phyloP scores from a whole-genome alignment of 64 coral and sea anemone genomes.

The Porites lutea region DNA sequence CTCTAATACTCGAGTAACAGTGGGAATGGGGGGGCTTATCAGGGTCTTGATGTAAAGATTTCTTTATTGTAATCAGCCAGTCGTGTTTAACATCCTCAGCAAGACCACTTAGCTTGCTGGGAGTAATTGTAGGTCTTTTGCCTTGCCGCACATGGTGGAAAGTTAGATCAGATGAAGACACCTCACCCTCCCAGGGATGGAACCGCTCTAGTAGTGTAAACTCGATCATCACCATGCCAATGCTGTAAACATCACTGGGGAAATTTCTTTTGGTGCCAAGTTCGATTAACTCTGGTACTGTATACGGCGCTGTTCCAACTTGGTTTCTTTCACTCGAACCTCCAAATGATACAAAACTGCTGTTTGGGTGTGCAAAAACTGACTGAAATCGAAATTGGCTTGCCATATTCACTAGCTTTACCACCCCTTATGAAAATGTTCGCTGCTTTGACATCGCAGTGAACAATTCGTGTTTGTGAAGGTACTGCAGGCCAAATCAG shows the following conservation, averaged over 20 bases:
- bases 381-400: conserved; percentile 22
- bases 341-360: neutral
- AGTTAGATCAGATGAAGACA: neutral
- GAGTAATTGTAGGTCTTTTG: conserved; percentile 26
- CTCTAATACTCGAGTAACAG: neutral
- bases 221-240: conserved; percentile 55
- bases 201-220: conserved; percentile 43
- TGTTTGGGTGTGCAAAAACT: conserved; percentile 40
- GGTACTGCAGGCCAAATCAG: no score
- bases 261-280: conserved; percentile 1
- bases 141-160: conserved; percentile 19
- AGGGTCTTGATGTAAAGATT: conserved; percentile 24
- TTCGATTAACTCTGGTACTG: conserved; percentile 47
- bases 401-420: neutral
- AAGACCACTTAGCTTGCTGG: neutral
- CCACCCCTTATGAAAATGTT: no score
- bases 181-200: conserved; percentile 55
- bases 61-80: conserved; percentile 11
- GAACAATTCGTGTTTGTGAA: no score
- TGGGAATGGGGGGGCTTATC: neutral
- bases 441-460: no score
- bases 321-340: neutral
- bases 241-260: conserved; percentile 47
- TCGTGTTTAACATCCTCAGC: neutral
- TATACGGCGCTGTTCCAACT: conserved; percentile 65